These are phyloP conservation scores for Circaetus cinerascens DNA, from an alignment of 2,113 vertebrate species.

Conservation along the genomic window DNA sequence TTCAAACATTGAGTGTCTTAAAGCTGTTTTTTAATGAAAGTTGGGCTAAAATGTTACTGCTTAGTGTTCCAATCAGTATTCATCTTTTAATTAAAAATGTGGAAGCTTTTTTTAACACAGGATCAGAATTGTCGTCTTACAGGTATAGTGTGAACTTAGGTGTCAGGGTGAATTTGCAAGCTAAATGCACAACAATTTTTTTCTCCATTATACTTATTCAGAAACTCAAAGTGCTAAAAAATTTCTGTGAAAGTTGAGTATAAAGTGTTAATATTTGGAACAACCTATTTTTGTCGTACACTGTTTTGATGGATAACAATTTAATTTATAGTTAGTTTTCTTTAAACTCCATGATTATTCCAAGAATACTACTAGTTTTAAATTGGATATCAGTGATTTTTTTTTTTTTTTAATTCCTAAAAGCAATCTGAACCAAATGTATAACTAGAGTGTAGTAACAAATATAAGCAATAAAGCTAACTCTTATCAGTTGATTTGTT, in stretches of 20 bases:
- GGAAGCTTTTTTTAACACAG: not conserved
- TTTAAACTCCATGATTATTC: too few relatives aligned
- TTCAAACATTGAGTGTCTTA: not conserved
- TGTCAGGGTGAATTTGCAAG: not conserved
- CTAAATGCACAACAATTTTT: not conserved
- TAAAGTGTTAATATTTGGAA: not conserved
- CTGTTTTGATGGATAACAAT: not conserved
- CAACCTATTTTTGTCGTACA: not conserved
- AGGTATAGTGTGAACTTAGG: not conserved
- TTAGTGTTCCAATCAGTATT: not conserved
- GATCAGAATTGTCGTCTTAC: not conserved
- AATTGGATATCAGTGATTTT: not conserved
- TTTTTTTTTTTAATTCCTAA: not conserved
- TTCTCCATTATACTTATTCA: not conserved
- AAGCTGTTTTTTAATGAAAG: not conserved
- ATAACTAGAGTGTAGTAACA: not conserved
- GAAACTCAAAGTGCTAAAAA: not conserved
- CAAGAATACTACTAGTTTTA: not conserved
- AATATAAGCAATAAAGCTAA: not conserved
- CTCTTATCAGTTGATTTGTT: not conserved
- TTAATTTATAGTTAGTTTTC: not conserved
- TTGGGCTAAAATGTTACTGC: not conserved
- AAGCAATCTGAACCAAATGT: not conserved
- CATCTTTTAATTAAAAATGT: not conserved
- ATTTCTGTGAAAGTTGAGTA: not conserved